These are phyloP conservation scores for Microtus richardsoni DNA, from an alignment of 2,113 vertebrate genomes.

Conservation along the genomic window DNA sequence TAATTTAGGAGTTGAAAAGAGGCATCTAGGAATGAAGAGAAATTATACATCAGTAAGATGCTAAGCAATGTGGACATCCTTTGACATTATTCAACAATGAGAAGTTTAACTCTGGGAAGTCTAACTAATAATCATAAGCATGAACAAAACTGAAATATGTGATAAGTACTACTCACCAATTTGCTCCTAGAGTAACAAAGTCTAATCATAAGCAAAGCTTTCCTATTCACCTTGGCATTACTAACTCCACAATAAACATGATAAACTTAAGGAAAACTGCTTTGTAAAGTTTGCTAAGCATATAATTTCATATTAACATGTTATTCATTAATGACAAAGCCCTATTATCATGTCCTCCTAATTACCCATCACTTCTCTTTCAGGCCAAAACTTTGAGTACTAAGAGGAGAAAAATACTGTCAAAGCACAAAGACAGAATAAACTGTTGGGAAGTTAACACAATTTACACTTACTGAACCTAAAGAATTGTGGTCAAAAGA, in stretches of 20 bases:
- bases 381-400: conserved; percentile 45
- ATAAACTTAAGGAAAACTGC: conserved; percentile 44
- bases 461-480: conserved; percentile 53
- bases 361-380: conserved; percentile 27
- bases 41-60: conserved; percentile 84
- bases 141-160: conserved; percentile 62
- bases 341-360: conserved; percentile 9
- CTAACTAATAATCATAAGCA: conserved; percentile 70
- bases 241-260: conserved; percentile 53
- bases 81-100: conserved; percentile 78
- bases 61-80: conserved; percentile 81
- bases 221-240: conserved; percentile 42
- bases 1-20: conserved; percentile 83
- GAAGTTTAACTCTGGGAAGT: conserved; percentile 76
- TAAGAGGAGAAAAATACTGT: conserved; percentile 17
- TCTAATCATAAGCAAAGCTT: conserved; percentile 63
- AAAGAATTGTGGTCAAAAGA: conserved; percentile 29
- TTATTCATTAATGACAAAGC: conserved; percentile 51
- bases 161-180: conserved; percentile 63
- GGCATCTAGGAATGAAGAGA: conserved; percentile 82
- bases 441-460: conserved; percentile 37
- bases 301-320: conserved; percentile 28
- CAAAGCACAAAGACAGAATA: conserved; percentile 26
- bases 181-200: conserved; percentile 54
- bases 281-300: conserved; percentile 35